Base-by-base conservation (phyloP, 2,888 invertebrate species). In the Abrostola triplasia region DNA sequence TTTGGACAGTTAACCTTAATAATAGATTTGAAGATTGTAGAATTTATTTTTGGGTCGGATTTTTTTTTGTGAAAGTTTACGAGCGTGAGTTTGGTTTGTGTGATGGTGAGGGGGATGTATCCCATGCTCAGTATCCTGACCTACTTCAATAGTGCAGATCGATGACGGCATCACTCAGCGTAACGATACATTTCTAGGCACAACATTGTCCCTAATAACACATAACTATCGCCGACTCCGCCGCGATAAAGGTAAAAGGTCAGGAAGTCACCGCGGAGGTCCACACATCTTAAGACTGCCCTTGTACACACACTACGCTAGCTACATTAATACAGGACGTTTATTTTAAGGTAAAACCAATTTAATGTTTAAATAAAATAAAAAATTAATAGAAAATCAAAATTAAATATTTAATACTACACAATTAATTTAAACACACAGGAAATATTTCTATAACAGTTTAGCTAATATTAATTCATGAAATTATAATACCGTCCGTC, bases 1-100 rank as follows among this genome's bases (percentile, higher is more conserved):
- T 88, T 87, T 84, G 78, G 81, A 80, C 69, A 82, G 77, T 75
- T 64, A 64, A 74, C 69, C 63, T 77, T 85, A 80, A 82, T 84
- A 83, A 84, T 85, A 85, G 81, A 86, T 82, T 79, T 64, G 74
- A 77, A 69, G 73, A 72, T 79, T 73, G 54, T 48, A 59, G 37
- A 10, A 51, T 53, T 24, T 38, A 41, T 44, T 59, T 24, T 7
- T 36, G n/a, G 44, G 38, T 6, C n/a, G 41, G 54, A 36, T 41
- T 36, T 61, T 61, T 35, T 61, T 64, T 70, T 10, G 44, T 67
- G 47, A 63, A 72, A 68, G 72, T 82, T 80, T 69, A 63, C 73
- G 66, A 63, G 70, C 51, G 58, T 65, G 69, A 57, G 66, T 52
- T 67, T 60, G 69, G 65, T 52, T 44, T 58, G 48, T 64, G 64